Percentiles rank a stretch among this genome's conserved stretches.
These are phyloP conservation scores for Balanococcus diminutus DNA, from an alignment of 2,888 invertebrate genomes.

Conservation along the genomic window DNA sequence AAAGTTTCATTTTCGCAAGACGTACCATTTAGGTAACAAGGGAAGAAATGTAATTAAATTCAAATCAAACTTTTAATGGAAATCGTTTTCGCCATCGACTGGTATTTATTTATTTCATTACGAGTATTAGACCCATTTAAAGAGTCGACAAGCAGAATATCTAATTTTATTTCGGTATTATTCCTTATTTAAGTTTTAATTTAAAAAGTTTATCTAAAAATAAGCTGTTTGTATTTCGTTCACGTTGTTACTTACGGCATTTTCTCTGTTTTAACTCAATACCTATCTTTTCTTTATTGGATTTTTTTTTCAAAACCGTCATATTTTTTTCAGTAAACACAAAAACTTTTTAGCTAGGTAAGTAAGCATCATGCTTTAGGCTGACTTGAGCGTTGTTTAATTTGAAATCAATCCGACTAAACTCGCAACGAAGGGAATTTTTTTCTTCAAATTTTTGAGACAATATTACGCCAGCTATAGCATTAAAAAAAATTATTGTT, in stretches of 20 bases:
- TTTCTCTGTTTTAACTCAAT: background rate
- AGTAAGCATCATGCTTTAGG: background rate
- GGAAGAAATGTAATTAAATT: conserved; percentile 14
- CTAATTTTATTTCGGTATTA: conserved; percentile 38
- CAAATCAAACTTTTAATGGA: conserved; percentile 15
- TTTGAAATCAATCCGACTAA: background rate
- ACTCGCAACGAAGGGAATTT: too few relatives aligned
- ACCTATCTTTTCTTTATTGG: background rate
- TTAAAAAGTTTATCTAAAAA: conserved; percentile 34
- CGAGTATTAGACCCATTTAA: background rate
- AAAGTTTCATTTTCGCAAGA: background rate
- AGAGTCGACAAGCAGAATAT: conserved; percentile 27
- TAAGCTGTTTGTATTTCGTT: conserved; percentile 26
- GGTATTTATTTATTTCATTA: conserved; percentile 15
- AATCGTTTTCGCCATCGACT: conserved; percentile 16
- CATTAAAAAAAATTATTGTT: background rate
- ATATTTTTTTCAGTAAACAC: background rate
- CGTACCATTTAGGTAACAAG: background rate
- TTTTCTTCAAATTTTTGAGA: too few relatives aligned
- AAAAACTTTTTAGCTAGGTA: background rate
- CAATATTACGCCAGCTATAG: background rate
- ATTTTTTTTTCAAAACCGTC: background rate
- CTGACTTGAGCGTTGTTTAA: background rate
- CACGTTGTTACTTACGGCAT: conserved; percentile 8
- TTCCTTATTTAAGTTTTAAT: conserved; percentile 19